phyloP scores from a whole-genome alignment of 2,888 invertebrate species.

The Gandaritis pyraliata region DNA sequence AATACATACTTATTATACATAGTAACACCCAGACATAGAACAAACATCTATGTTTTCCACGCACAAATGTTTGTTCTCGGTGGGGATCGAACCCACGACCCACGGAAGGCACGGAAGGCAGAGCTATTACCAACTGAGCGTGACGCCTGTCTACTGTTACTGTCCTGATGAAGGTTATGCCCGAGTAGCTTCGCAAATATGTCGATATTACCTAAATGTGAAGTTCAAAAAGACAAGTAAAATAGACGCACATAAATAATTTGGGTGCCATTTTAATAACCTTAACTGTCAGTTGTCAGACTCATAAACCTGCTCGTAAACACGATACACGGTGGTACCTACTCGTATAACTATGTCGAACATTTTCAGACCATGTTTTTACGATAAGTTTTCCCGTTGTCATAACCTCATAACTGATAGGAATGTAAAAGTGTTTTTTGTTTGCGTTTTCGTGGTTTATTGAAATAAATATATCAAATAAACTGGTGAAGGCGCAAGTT shows the following conservation, averaged over 20 bases:
- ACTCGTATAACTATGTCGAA: slow-evolving; percentile 25
- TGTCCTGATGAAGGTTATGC: too few relatives aligned
- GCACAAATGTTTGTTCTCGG: too few relatives aligned
- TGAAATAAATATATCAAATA: too few relatives aligned
- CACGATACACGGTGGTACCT: slow-evolving; percentile 15
- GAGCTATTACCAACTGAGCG: too few relatives aligned
- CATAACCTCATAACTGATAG: slow-evolving; percentile 23
- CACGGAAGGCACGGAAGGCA: too few relatives aligned
- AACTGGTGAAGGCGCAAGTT: too few relatives aligned
- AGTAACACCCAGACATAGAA: too few relatives aligned
- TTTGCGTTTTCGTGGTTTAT: not conserved
- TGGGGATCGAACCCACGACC: too few relatives aligned
- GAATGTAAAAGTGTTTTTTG: not conserved
- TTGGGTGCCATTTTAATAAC: slow-evolving; percentile 23
- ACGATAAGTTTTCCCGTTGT: slow-evolving; percentile 28
- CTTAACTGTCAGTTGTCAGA: slow-evolving; percentile 25
- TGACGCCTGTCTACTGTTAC: too few relatives aligned
- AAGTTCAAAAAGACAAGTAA: not conserved
- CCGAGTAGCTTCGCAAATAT: too few relatives aligned
- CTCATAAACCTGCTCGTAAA: slow-evolving; percentile 34
- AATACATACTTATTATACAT: too few relatives aligned
- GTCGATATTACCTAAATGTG: not conserved
- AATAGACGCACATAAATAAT: slow-evolving; percentile 15
- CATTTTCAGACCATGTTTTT: slow-evolving; percentile 28
- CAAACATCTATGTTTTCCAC: too few relatives aligned